phyloP scores from a whole-genome alignment of 2,113 vertebrate species.

The Argyrosomus japonicus region DNA sequence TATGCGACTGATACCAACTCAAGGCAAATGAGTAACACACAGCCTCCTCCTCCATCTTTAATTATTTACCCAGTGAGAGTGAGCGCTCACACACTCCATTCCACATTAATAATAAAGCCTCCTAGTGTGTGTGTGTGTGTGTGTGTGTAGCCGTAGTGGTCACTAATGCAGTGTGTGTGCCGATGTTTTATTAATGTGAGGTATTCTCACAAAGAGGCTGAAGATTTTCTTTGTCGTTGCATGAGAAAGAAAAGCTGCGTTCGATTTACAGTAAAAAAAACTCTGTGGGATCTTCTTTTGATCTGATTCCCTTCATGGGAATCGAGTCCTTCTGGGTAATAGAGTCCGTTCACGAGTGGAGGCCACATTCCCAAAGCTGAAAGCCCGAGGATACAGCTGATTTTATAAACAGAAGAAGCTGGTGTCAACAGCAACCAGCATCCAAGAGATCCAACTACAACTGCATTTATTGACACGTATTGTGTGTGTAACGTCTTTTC shows the following conservation, averaged over 20 bases:
- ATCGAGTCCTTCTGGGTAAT: conserved; percentile 5
- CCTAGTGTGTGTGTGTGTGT: background rate
- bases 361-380: conserved; percentile 12
- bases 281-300: conserved; percentile 6
- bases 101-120: conserved; percentile 68
- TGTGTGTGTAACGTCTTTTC: background rate
- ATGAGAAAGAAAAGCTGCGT: background rate
- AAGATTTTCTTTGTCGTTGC: background rate
- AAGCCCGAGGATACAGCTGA: conserved; percentile 12
- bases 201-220: background rate
- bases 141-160: background rate
- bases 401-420: conserved; percentile 1
- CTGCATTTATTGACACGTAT: background rate
- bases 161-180: conserved; percentile 44
- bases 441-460: background rate
- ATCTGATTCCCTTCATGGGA: conserved; percentile 23
- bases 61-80: conserved; percentile 69
- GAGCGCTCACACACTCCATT: conserved; percentile 22
- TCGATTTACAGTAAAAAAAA: conserved; percentile 15
- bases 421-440: background rate
- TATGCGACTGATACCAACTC: background rate
- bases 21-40: conserved; percentile 8
- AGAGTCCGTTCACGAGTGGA: background rate
- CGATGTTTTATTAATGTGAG: conserved; percentile 58
- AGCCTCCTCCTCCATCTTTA: conserved; percentile 38